phyloP scores from a whole-genome alignment of 2,113 vertebrate species.

The Eublepharis macularius region DNA sequence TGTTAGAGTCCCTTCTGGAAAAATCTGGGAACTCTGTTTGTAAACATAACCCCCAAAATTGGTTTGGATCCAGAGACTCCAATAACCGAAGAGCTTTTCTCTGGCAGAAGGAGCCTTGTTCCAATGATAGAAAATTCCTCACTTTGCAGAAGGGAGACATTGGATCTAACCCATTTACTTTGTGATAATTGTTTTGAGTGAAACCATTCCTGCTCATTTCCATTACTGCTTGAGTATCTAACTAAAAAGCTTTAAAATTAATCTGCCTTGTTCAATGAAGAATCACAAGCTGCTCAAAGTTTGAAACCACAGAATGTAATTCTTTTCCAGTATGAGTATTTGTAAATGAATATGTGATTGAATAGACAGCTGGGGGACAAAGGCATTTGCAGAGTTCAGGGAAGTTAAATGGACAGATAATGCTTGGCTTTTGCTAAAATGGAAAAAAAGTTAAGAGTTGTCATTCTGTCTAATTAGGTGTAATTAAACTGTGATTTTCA shows the following conservation, averaged over 20 bases:
- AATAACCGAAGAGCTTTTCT: no score
- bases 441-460: not conserved
- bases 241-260: not conserved
- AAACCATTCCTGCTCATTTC: not conserved
- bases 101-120: no score
- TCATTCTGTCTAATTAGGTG: not conserved
- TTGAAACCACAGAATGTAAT: not conserved
- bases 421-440: not conserved
- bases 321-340: not conserved
- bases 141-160: no score
- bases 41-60: not conserved
- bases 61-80: no score
- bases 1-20: not conserved
- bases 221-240: not conserved
- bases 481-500: not conserved
- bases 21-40: not conserved
- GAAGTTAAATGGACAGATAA: not conserved
- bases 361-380: not conserved
- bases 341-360: not conserved
- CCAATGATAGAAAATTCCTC: no score
- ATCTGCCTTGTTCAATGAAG: not conserved
- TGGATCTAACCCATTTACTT: not conserved
- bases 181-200: not conserved
- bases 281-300: not conserved
- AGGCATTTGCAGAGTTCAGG: not conserved